A percentile compares a stretch with the other conserved stretches of the same genome.
phyloP scores from a whole-genome alignment of 2,797 vertebrate genomes.

The Xerus rutilus region DNA sequence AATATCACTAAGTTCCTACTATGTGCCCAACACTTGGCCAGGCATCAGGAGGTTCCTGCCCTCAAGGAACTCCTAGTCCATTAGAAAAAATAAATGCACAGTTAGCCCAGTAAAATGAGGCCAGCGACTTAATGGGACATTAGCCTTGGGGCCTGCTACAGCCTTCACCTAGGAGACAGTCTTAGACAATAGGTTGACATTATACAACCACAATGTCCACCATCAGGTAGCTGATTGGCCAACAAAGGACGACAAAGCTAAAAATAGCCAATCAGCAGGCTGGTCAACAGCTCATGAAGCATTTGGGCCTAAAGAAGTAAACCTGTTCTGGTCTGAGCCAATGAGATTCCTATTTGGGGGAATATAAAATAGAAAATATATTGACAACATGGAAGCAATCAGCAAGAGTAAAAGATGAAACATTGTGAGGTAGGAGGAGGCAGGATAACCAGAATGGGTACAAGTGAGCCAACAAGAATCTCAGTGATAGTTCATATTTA shows the following conservation, averaged over 20 bases:
- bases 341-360: neutral
- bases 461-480: neutral
- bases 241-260: neutral
- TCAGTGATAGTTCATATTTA: neutral
- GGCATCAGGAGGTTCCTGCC: neutral
- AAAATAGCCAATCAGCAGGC: neutral
- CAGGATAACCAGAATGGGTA: neutral
- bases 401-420: neutral
- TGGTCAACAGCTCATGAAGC: neutral
- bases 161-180: neutral
- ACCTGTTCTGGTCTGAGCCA: neutral
- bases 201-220: neutral
- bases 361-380: neutral
- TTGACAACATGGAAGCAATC: neutral
- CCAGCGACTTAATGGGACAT: neutral
- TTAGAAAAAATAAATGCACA: neutral
- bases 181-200: neutral
- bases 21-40: neutral
- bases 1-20: neutral
- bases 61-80: neutral
- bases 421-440: neutral
- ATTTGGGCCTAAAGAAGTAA: neutral
- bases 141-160: neutral
- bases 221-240: neutral
- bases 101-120: neutral